Evolutionary conservation across 2,113 vertebrate species (phyloP), one percentile per base, ranked within the genome.

Genomic region (Jacana jacana): DNA sequence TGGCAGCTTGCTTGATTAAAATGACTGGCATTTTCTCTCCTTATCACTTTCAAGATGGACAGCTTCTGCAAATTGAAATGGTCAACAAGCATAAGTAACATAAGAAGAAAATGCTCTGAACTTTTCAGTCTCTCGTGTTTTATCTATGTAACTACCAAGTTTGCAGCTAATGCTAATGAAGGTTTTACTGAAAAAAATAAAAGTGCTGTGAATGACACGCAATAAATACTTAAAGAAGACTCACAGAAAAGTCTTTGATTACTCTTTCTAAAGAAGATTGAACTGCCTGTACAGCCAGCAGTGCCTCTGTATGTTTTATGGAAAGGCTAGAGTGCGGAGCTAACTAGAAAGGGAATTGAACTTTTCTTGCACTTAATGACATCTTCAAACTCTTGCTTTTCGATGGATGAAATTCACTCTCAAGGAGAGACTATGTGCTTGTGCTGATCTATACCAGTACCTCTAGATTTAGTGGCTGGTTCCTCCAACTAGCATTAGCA

Each of bases 1-100:
- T 68, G 48, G 12, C 58, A 77, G 27, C 40, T 93, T 89, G 7
- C 35, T 97, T 90, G 86, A 71, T 91, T 95, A 81, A 93, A 94
- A 97, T 88, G 51, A 75, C 28, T 70, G 42, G 7, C n/a, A n/a
- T 86, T 96, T 95, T 89, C 25, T 84, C 24, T 86, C 23, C 49
- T 88, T 76, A 81, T 68, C 39, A 44, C 31, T 86, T 88, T 75
- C 37, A 78, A 84, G 64, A 78, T 64, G 28, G 83, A 78, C 28
- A 78, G 5, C 16, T 19, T 90, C 42, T 78, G 25, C 11, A 27
- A 78, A 86, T 5, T 80, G 75, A 85, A 91, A 73, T 58, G 5
- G 77, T 71, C 46, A 84, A 17, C 5, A 13, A 71, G 39, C 17
- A 51, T 75, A 93, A 93, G 81, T 71, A 39, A 68, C 0, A 0